Base-by-base conservation (phyloP, 1,140 invertebrate genomes). In the Ericerus pela region DNA sequence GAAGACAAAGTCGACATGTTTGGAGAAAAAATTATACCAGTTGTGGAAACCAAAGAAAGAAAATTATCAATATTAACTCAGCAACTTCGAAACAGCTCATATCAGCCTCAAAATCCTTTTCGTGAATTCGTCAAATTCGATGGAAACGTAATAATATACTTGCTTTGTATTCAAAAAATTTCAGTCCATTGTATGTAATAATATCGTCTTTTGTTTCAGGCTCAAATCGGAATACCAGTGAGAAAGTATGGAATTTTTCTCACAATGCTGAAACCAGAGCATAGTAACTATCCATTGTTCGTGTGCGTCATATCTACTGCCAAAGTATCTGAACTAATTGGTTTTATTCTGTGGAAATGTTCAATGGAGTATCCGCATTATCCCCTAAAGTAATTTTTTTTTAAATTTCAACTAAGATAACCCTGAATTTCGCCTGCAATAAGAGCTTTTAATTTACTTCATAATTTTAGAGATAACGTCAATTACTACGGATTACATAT, bases 251-350 rank as follows among this genome's bases (percentile, higher is more conserved):
- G 79, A 62, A 87, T 96, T 59, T 96, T 85, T 66, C 76, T 95
- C 66, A 88, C 83, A 51, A 88, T 95, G 81, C 69, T 90, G 14
- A 77, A 82, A 26, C 77, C 81, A 56, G 79, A 82, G 36, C 77
- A 88, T 60, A 75, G 88, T 57, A 79, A 79, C 59, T 94, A 90
- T 74, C 91, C 91, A 0, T 72, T 96, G 64, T 74, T 80, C 64
- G 79, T 96, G 18, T 77, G 77, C 60, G 84, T 93, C 30, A 72
- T 90, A 55, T 77, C 81, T 26, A 81, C 75, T 63, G 89, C 92
- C 20, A 92, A 85, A 73, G 88, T 96, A 29, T 73, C 79, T 60
- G 91, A 97, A 66, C 77, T 96, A n/a, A 88, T 96, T 69, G 93
- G 93, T 18, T 78, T 96, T 18, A 89, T 88, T 62, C 90, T 89